Evolutionary conservation across 2,113 vertebrate genomes (phyloP), one percentile per base, ranked within the genome.

Genomic region (Carassius gibelio): DNA sequence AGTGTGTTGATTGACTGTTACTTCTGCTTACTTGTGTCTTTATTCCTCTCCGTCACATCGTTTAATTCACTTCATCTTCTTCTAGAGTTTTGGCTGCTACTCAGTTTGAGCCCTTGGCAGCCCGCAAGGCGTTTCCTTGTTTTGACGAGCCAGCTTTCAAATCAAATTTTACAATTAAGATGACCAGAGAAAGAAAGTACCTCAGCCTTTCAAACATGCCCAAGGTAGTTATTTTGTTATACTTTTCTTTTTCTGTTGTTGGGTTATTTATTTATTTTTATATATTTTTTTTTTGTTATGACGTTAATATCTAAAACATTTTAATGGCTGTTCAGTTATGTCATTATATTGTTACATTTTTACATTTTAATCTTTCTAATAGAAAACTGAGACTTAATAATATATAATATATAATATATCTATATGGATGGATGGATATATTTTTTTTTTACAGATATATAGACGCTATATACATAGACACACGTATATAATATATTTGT

Each of bases 101-200:
- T 83, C 98, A 99, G 61, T 99, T 99, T 94, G 97, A 99, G 90
- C 98, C 98, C 1, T 88, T 97, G 61, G 95, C 94, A 84, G 97
- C 98, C 71, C 94, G 98, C 86, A 96, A 95, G 90, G 97, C 96
- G 90, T 99, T 99, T 93, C 98, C 98, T 1, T 99, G 98, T 92
- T 99, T 99, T 92, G 98, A 99, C 92, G 98, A 99, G 87, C 98
- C 98, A 83, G 92, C 93, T 48, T 96, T 99, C 92, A 99, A 99
- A 95, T 96, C 98, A 87, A 96, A 94, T 11, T 99, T 98, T 92
- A 87, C 90, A 82, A 91, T 99, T 89, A 96, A 88, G 93, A 97
- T 99, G 88, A 92, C 77, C 89, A 94, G 97, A 90, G 95, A 97
- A 88, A 88, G 92, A 34, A 89, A 93, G 50, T 93, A 97, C 88